These are phyloP conservation scores for Nautilus pompilius DNA, from an alignment of 1,140 invertebrate genomes.

Conservation along the genomic window DNA sequence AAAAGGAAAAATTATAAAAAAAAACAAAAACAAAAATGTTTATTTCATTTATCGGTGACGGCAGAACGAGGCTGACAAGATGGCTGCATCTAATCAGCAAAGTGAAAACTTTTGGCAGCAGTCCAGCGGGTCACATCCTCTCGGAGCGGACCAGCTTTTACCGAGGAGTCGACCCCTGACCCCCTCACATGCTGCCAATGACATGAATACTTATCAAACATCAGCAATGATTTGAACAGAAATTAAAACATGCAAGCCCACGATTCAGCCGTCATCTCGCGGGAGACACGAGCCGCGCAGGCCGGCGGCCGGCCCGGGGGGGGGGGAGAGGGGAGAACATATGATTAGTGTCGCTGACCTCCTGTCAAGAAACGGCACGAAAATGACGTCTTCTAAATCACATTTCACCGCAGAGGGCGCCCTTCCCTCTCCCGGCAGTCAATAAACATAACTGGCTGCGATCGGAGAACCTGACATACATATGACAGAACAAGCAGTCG, in stretches of 20 bases:
- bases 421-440: not conserved
- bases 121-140: not conserved
- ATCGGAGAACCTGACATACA: too few species aligned
- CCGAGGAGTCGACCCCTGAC: not conserved
- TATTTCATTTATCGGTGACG: too few species aligned
- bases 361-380: not conserved
- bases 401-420: not conserved
- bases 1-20: too few species aligned
- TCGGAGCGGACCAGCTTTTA: not conserved
- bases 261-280: not conserved
- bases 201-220: constrained; percentile 1
- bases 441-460: too few species aligned
- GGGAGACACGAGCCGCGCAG: not conserved
- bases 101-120: not conserved
- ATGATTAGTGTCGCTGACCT: not conserved
- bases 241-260: not conserved
- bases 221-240: constrained; percentile 1
- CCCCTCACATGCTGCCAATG: not conserved
- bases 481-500: too few species aligned
- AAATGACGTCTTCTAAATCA: not conserved
- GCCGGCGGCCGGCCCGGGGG: not conserved
- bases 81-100: constrained; percentile 2
- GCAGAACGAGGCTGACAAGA: too few species aligned
- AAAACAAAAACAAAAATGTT: too few species aligned
- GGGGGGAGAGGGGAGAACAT: not conserved